Evolutionary conservation across 2,113 vertebrate species (phyloP), one percentile per base, ranked within the genome.

Genomic region (Copsychus sechellarum): DNA sequence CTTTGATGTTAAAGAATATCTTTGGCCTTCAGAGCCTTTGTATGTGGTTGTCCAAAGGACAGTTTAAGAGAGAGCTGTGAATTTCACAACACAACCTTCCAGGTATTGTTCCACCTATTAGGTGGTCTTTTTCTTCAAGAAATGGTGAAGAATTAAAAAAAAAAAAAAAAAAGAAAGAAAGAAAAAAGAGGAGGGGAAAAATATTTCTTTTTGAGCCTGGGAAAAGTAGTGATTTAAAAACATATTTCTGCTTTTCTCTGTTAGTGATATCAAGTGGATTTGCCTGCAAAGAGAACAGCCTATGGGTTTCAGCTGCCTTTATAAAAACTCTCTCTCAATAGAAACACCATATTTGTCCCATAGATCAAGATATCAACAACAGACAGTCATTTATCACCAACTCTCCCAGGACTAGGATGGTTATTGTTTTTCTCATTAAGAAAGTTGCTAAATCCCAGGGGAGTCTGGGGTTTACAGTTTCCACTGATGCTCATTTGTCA

Each of bases 391-490:
- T 94, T 94, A 62, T 96, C 90, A 93, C 86, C 76, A 78, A 1
- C 24, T 14, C 88, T 95, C 93, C 56, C 56, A 31, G 76, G 88
- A 93, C 33, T 33, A 8, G 54, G 73, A 73, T 78, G 64, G 72
- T 92, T 94, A 95, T 93, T 96, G 76, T 88, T 96, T 92, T 87
- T 88, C 82, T 94, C 95, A 93, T 97, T 94, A 93, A 86, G 76
- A 54, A 88, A 47, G 66, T 14, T 70, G 64, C 34, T 70, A 8
- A 83, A 77, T 90, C 94, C 67, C 90, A 92, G 21, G 58, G 65
- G 88, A 96, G 60, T 26, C 71, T 92, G 67, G 8, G 19, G 19
- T 38, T 88, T 96, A 31, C 25, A 31, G 23, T 69, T 96, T 88
- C 53, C 78, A 53, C 90, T 66, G 62, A 83, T 88, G 62, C 60